Evolutionary conservation across 2,888 invertebrate genomes (phyloP).

Genomic region (Apamea monoglypha): DNA sequence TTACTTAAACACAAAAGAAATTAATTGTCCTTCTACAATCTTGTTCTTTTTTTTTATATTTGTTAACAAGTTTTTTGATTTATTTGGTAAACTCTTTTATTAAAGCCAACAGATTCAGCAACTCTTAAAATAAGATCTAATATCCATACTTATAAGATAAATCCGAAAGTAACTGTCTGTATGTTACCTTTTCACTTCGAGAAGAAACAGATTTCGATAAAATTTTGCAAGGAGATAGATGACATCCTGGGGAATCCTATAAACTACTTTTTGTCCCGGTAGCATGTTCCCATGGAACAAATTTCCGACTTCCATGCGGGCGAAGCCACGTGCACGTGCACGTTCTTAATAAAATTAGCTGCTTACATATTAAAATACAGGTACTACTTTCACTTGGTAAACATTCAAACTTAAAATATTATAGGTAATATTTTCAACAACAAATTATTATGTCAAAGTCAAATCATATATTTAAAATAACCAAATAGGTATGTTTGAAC

Average conservation of each 20-base stretch:
- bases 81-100: not conserved
- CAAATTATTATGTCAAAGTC: fast-evolving
- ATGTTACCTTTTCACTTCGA: no score
- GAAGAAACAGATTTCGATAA: no score
- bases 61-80: no score
- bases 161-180: no score
- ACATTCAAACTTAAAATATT: not conserved
- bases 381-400: not conserved
- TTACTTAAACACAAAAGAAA: slow-evolving; percentile 4
- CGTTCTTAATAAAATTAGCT: not conserved
- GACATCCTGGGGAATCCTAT: no score
- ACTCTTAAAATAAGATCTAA: not conserved
- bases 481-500: no score
- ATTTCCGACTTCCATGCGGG: no score
- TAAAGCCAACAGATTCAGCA: not conserved
- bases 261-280: not conserved
- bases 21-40: not conserved
- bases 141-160: no score
- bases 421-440: not conserved
- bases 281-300: not conserved
- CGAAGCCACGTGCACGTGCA: no score
- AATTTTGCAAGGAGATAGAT: no score
- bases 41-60: no score
- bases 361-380: not conserved
- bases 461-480: no score